Conservation (phyloP, 2,888 invertebrate genomes). For the Agrilus mali region DNA sequence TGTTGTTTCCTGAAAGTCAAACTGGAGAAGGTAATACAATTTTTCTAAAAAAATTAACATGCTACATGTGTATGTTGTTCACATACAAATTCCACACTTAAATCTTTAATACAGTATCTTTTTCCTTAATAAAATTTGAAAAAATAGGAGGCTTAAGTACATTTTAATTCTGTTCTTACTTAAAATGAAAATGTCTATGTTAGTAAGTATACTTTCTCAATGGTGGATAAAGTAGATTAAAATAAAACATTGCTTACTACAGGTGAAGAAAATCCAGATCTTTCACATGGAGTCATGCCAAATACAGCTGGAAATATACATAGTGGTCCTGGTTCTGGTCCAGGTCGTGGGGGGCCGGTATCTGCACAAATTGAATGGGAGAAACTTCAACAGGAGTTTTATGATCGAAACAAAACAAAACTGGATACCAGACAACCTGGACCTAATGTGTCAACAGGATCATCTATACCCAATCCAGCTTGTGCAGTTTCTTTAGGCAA, state of each 20-base stretch:
- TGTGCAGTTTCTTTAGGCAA: slow-evolving; percentile 16
- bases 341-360: slow-evolving; percentile 26
- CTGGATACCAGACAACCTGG: slow-evolving; percentile 12
- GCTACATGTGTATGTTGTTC: slow-evolving; percentile 4
- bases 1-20: slow-evolving; percentile 74
- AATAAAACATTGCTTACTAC: neutral
- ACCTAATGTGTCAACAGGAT: slow-evolving; percentile 7
- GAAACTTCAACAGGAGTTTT: slow-evolving; percentile 78
- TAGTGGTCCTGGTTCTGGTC: slow-evolving; percentile 10
- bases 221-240: too few relatives aligned
- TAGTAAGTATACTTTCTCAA: too few relatives aligned
- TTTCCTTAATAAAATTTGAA: too few relatives aligned
- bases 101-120: too few relatives aligned
- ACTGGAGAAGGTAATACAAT: slow-evolving; percentile 23
- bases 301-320: slow-evolving; percentile 5
- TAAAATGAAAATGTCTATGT: too few relatives aligned
- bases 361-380: slow-evolving; percentile 79
- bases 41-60: slow-evolving; percentile 6
- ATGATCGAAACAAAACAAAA: slow-evolving; percentile 44
- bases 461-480: slow-evolving; percentile 26
- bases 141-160: too few relatives aligned
- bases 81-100: too few relatives aligned
- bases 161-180: too few relatives aligned
- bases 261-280: slow-evolving; percentile 9
- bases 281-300: slow-evolving; percentile 10